Evolutionary conservation across 1,140 invertebrate species (phyloP).

Genomic region (Doryteuthis pealeii): DNA sequence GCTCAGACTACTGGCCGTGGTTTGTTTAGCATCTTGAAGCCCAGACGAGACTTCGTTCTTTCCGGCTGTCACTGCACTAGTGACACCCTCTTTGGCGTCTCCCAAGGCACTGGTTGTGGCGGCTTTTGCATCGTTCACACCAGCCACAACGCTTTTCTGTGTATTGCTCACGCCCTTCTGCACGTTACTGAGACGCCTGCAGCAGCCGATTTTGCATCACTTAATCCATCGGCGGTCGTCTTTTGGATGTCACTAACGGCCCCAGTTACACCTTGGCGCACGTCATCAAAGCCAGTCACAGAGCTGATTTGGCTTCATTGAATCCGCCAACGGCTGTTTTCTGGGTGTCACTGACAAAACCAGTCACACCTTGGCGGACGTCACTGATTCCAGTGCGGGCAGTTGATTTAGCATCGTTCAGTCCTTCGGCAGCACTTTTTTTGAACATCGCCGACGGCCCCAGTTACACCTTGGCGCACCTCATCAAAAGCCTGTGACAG

Average conservation of each 20-base stretch:
- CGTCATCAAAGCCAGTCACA: neutral
- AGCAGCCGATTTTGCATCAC: neutral
- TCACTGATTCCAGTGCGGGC: neutral
- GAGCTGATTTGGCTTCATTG: neutral
- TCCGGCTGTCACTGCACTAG: neutral
- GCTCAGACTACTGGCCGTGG: neutral
- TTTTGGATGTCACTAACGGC: neutral
- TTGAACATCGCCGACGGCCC: neutral
- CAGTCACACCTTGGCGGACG: neutral
- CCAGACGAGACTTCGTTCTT: neutral
- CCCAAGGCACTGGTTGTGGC: neutral
- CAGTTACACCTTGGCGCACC: neutral
- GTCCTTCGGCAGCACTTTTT: neutral
- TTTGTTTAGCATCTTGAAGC: neutral
- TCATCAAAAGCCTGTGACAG: neutral
- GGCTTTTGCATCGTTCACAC: neutral
- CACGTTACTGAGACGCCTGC: neutral
- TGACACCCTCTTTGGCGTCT: neutral
- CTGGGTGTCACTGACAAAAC: neutral
- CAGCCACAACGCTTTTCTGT: neutral
- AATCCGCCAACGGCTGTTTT: neutral
- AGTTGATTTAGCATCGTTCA: neutral
- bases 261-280: neutral
- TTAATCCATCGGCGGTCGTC: neutral
- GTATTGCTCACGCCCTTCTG: neutral